Evolutionary conservation across 2,797 vertebrate genomes (phyloP).

Genomic region (Muscicapa comitata): DNA sequence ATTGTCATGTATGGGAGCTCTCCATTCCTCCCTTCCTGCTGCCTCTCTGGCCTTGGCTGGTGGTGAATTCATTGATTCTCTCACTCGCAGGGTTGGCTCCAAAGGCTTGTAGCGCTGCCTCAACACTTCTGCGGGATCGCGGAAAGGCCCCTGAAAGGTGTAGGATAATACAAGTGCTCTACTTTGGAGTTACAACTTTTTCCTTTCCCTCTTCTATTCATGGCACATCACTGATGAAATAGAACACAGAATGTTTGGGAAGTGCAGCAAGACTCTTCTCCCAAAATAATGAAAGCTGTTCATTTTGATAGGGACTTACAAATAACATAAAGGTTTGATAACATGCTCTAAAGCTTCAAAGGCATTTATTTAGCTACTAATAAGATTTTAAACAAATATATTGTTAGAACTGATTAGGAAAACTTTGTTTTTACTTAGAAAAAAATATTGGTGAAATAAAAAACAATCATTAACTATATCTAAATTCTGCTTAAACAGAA

Average conservation of each 20-base stretch:
- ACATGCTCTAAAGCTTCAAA: background rate
- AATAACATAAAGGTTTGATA: slow-evolving; percentile 17
- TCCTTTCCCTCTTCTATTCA: background rate
- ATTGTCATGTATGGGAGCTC: slow-evolving; percentile 63
- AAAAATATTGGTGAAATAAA: background rate
- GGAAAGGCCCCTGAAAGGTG: slow-evolving; percentile 82
- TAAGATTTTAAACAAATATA: background rate
- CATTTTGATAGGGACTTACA: background rate
- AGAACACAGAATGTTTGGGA: background rate
- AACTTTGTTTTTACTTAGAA: background rate
- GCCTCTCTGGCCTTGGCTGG: slow-evolving; percentile 74
- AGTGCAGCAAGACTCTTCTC: background rate
- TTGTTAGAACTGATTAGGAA: background rate
- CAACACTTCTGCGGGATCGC: slow-evolving; percentile 76
- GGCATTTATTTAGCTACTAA: background rate
- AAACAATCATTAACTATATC: background rate
- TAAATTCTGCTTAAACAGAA: background rate
- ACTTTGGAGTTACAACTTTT: background rate
- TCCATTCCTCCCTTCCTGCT: slow-evolving; percentile 65
- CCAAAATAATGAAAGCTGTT: slow-evolving; percentile 37
- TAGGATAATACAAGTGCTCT: slow-evolving; percentile 28
- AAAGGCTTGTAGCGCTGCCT: slow-evolving; percentile 80
- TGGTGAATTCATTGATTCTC: slow-evolving; percentile 76
- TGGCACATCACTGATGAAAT: slow-evolving; percentile 20
- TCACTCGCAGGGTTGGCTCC: slow-evolving; percentile 79